Evolutionary conservation across 2,888 invertebrate species (phyloP), one percentile per base, ranked within the genome.

Genomic region (Aelia acuminata): DNA sequence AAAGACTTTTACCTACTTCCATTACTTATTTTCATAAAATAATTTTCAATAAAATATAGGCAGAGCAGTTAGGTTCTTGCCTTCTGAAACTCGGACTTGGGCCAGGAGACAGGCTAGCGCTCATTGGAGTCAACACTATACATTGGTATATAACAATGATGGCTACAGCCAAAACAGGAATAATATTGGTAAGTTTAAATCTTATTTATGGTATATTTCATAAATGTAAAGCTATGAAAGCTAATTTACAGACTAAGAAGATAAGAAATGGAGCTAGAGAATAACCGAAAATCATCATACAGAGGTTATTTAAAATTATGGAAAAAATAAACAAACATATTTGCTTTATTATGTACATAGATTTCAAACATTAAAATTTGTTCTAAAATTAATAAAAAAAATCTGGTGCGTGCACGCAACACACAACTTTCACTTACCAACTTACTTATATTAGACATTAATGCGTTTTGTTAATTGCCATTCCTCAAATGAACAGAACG

Each of bases 121-220:
- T 98, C 39, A 97, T 96, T 96, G 94, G 95, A 0, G 96, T 97
- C 0, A 98, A 97, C 92, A 93, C 93, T 63, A 92, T 94, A 84
- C 95, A 97, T 91, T 98, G 97, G 97, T 94, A 95, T 89, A 91
- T 96, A 0, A 93, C 94, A 0, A 94, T 95, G 92, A 93, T 96
- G 91, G 97, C 95, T 0, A 94, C 95, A 1, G 94, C 95, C 0
- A 94, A 96, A 90, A 94, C 94, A 1, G 97, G 97, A 0, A 92
- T 96, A 4, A 93, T 96, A 48, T 92, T 96, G 92, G 96, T 96
- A 92, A 92, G 92, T 50, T 75, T 75, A 31, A 26, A 26, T 57
- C 11, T 49, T 47, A 43, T 84, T 4, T 57, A n/a, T 43, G 13
- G 39, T n/a, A 49, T 20, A n/a, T 48, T 86, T 39, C n/a, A 20